Evolutionary conservation across 92 coral and sea anemone genomes (phyloP), one percentile per base, ranked within the genome.

Genomic region (Zoanthus gigantus): DNA sequence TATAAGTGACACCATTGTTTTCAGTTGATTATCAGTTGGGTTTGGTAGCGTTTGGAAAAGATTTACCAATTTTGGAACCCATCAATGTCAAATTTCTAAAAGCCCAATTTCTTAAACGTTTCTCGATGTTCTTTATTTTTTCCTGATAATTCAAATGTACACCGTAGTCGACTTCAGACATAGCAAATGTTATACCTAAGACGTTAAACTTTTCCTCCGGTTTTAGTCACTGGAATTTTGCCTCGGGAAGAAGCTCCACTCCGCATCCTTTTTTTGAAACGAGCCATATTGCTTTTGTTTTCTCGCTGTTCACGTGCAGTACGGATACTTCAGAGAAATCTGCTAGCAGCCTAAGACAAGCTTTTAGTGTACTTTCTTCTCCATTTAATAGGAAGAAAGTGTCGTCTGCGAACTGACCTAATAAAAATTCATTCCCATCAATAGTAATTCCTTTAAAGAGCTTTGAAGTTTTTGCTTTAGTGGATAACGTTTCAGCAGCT

Each of bases 151-250:
- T 0, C 23, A 23, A 23, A 23, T 63, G 69, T 8, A 30, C 69
- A 63, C 69, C 29, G 69, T 63, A 63, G 69, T 63, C 69, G 8
- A 63, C 69, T 63, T 63, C 29, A 63, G 69, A 63, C 29, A 63
- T 63, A 18, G 23, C 23, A 23, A 23, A 23, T 23, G 23, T 23
- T 23, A 23, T 23, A 23, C 23, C 23, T 23, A 23, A 23, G 23
- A 23, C 23, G 23, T 23, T 23, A 23, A 23, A 23, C 0, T 23
- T 23, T 23, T 23, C 23, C 23, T 23, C 23, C 23, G 23, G 23
- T 23, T 23, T 23, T 23, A 23, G 23, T 23, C 23, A 23, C 23
- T 7, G 69, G 69, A 63, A 29, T 14, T 63, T 63, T 1, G 69
- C 69, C 69, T 63, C 69, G 8, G 69, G 23, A 23, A 23, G 23